These are phyloP conservation scores for Thumatha senex DNA, from an alignment of 2,888 invertebrate species.

Conservation along the genomic window DNA sequence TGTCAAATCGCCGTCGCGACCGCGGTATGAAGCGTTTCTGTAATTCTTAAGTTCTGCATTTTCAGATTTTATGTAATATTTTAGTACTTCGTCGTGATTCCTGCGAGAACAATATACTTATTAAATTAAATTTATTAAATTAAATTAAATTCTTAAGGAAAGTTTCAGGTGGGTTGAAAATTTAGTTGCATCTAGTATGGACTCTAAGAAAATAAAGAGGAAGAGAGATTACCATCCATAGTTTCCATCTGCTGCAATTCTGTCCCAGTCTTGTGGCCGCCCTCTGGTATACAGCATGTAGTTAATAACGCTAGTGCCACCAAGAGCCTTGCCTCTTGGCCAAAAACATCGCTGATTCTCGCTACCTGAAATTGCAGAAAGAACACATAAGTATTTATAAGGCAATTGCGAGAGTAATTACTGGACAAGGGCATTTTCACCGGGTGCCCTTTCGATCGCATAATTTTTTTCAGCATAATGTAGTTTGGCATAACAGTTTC, in stretches of 20 bases:
- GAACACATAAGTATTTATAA: neutral
- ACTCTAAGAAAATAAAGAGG: too few relatives aligned
- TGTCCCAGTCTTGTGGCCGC: slow-evolving; percentile 87
- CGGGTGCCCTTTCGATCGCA: too few relatives aligned
- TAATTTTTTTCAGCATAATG: too few relatives aligned
- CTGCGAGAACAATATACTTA: slow-evolving; percentile 52
- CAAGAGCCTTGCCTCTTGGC: slow-evolving; percentile 91
- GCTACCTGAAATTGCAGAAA: slow-evolving; percentile 51
- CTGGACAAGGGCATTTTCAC: too few relatives aligned
- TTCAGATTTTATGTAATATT: slow-evolving; percentile 86
- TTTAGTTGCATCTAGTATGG: too few relatives aligned
- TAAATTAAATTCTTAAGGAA: neutral
- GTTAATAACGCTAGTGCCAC: slow-evolving; percentile 93
- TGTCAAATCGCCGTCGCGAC: slow-evolving; percentile 84
- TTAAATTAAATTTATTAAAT: neutral
- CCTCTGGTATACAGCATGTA: slow-evolving; percentile 94
- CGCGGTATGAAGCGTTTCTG: slow-evolving; percentile 80
- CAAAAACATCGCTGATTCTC: slow-evolving; percentile 84
- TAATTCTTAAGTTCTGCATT: slow-evolving; percentile 74
- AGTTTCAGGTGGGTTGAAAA: too few relatives aligned
- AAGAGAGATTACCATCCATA: slow-evolving; percentile 83
- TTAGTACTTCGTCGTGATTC: slow-evolving; percentile 85
- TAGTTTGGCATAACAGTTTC: too few relatives aligned
- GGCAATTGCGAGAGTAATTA: too few relatives aligned
- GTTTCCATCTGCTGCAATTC: slow-evolving; percentile 87